phyloP scores from a whole-genome alignment of 2,797 vertebrate genomes.

The Pagetopsis macropterus region DNA sequence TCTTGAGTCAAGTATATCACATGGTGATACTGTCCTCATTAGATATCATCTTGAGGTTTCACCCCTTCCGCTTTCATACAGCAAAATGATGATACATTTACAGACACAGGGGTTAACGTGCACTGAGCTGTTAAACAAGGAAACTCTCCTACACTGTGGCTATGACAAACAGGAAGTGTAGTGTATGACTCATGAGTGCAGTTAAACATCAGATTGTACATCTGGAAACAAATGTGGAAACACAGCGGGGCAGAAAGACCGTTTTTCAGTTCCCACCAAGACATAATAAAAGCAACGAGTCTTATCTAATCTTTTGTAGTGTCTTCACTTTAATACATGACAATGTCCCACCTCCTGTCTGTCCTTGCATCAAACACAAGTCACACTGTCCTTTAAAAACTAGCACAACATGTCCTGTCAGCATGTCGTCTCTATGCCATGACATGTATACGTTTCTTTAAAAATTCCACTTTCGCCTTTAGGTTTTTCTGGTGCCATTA shows the following conservation, averaged over 20 bases:
- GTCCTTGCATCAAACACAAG: conserved; percentile 9
- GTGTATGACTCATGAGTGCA: conserved; percentile 55
- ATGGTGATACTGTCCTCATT: not conserved
- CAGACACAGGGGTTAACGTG: not conserved
- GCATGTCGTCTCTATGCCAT: not conserved
- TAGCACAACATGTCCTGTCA: conserved; percentile 44
- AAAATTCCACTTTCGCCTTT: not conserved
- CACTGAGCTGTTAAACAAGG: not conserved
- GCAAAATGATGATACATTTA: not conserved
- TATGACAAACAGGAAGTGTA: conserved; percentile 69
- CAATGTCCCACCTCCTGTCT: conserved; percentile 8
- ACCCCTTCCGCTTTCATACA: not conserved
- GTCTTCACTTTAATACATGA: conserved; percentile 1
- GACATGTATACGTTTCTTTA: not conserved
- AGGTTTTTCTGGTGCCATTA: not conserved
- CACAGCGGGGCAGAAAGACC: conserved; percentile 17
- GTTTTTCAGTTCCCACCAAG: not conserved
- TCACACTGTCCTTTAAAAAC: conserved; percentile 39
- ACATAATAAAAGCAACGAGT: conserved; percentile 2
- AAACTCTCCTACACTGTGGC: conserved; percentile 38
- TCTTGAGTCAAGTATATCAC: conserved; percentile 23
- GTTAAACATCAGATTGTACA: conserved; percentile 56
- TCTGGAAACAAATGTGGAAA: conserved; percentile 44
- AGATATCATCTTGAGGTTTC: not conserved
- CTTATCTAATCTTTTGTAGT: conserved; percentile 15